Conservation (phyloP, 2,888 invertebrate species). For the Polydrusus tereticollis region DNA sequence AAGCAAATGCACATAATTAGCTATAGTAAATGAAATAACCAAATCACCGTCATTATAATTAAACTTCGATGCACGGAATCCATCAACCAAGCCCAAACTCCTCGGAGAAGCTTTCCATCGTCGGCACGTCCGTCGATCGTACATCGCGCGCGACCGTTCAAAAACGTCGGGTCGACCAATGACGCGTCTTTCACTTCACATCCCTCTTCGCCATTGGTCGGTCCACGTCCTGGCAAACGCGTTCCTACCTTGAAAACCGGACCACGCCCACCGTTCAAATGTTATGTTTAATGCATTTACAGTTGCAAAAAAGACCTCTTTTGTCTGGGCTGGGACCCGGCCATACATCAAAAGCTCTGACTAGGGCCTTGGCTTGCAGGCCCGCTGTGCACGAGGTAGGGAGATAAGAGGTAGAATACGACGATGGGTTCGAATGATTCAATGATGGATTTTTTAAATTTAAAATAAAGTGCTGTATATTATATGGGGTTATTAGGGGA, state of each 20-base stretch:
- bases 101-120: slow-evolving; percentile 20
- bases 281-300: slow-evolving; percentile 66
- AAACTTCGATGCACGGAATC: not conserved
- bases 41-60: too few relatives aligned
- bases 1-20: too few relatives aligned
- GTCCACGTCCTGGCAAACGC: slow-evolving; percentile 52
- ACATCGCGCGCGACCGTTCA: slow-evolving; percentile 38
- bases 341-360: slow-evolving; percentile 60
- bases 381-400: slow-evolving; percentile 40
- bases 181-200: slow-evolving; percentile 24
- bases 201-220: slow-evolving; percentile 54
- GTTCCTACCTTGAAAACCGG: slow-evolving; percentile 62
- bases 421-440: slow-evolving; percentile 28
- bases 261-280: slow-evolving; percentile 60
- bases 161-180: slow-evolving; percentile 51
- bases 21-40: too few relatives aligned
- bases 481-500: too few relatives aligned
- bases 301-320: slow-evolving; percentile 61
- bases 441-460: slow-evolving; percentile 28
- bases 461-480: not conserved
- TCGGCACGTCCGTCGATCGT: slow-evolving; percentile 49
- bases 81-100: slow-evolving; percentile 13
- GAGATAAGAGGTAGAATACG: slow-evolving; percentile 33
- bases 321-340: slow-evolving; percentile 61
- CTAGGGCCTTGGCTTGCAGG: slow-evolving; percentile 41